Evolutionary conservation across 2,888 invertebrate genomes (phyloP).

Genomic region (Campaea margaritaria): DNA sequence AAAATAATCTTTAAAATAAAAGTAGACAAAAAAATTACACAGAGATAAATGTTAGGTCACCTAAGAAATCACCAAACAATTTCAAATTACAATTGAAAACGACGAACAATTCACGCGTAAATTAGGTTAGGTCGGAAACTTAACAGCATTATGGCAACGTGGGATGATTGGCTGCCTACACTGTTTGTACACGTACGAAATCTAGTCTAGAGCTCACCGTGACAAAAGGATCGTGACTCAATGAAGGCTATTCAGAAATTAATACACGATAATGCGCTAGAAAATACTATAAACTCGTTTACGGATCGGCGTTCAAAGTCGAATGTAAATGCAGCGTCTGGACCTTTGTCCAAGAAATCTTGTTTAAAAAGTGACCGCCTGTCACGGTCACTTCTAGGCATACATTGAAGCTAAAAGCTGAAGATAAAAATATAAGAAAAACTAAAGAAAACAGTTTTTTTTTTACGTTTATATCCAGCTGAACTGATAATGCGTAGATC

Average conservation of each 20-base stretch:
- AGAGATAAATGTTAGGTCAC: too few relatives aligned
- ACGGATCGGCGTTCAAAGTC: constrained; percentile 58
- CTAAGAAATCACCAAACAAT: neutral
- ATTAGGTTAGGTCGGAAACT: constrained; percentile 4
- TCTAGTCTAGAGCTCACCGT: constrained; percentile 25
- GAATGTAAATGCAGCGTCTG: constrained; percentile 52
- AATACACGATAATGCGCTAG: constrained; percentile 54
- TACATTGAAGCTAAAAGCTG: neutral
- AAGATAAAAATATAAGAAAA: constrained; percentile 2
- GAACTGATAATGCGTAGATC: too few relatives aligned
- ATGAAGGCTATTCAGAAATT: constrained; percentile 62
- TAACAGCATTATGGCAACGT: constrained; percentile 6
- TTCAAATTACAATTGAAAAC: neutral
- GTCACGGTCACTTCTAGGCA: constrained; percentile 30
- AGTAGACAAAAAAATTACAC: too few relatives aligned
- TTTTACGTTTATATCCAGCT: too few relatives aligned
- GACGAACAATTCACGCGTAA: neutral
- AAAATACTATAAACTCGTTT: constrained; percentile 49
- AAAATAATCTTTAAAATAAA: too few relatives aligned
- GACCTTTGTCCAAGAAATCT: constrained; percentile 57
- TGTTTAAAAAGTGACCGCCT: constrained; percentile 46
- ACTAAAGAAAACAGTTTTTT: neutral
- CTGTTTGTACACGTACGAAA: neutral
- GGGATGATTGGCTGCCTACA: constrained; percentile 11
- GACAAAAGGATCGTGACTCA: constrained; percentile 55